Evolutionary conservation across 2,888 invertebrate species (phyloP).

Genomic region (Macroteleia sp.): DNA sequence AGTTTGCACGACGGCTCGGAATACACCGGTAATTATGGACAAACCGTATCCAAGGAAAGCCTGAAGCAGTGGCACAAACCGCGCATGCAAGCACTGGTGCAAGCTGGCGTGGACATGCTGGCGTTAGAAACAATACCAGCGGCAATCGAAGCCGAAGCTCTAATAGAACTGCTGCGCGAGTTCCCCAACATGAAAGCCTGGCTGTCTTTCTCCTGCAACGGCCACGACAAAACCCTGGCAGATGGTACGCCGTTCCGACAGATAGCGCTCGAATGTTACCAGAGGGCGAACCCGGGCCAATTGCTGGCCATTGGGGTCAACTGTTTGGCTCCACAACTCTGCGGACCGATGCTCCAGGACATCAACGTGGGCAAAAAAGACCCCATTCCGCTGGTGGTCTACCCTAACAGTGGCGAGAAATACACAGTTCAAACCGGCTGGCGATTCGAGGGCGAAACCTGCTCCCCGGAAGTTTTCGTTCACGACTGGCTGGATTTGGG

Average conservation of each 20-base stretch:
- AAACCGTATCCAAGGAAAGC: slow-evolving; percentile 86
- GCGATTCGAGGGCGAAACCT: slow-evolving; percentile 87
- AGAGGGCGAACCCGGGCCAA: slow-evolving; percentile 86
- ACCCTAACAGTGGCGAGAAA: slow-evolving; percentile 96
- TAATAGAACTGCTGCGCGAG: slow-evolving; percentile 91
- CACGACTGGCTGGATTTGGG: slow-evolving; percentile 92
- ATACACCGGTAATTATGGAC: slow-evolving; percentile 93
- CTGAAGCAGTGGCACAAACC: slow-evolving; percentile 94
- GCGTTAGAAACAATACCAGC: slow-evolving; percentile 97
- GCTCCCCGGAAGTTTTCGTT: slow-evolving; percentile 89
- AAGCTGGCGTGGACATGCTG: slow-evolving; percentile 92
- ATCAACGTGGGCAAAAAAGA: slow-evolving; percentile 85
- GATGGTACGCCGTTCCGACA: slow-evolving; percentile 92
- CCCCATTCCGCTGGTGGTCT: slow-evolving; percentile 91
- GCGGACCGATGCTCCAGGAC: slow-evolving; percentile 86
- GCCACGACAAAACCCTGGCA: slow-evolving; percentile 88
- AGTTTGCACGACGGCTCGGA: slow-evolving; percentile 96
- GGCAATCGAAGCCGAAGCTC: slow-evolving; percentile 91
- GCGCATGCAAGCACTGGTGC: slow-evolving; percentile 90
- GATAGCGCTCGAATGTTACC: slow-evolving; percentile 88
- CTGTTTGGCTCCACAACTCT: slow-evolving; percentile 90
- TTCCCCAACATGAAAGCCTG: slow-evolving; percentile 92
- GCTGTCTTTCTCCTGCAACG: slow-evolving; percentile 92
- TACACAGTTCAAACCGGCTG: slow-evolving; percentile 87
- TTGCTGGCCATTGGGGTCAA: slow-evolving; percentile 95